Evolutionary conservation across 1,140 invertebrate genomes (phyloP), one percentile per base, ranked within the genome.

Genomic region (Lepeophtheirus salmonis): DNA sequence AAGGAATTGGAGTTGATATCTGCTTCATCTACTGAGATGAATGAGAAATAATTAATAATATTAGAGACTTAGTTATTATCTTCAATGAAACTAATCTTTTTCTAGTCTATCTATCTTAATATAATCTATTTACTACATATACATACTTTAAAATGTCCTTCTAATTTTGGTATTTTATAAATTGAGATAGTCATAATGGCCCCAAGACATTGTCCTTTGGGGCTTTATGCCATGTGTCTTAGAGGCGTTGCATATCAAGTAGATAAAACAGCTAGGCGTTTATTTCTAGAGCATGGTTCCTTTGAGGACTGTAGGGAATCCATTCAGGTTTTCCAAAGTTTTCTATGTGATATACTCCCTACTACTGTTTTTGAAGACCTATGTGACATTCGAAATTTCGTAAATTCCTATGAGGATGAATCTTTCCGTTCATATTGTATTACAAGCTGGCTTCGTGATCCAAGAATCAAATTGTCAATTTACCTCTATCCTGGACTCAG

Each of bases 261-360:
- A 17, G 55, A 57, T 16, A 20, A 57, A n/a, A 25, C 22, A 3
- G 22, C 20, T 41, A 16, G 20, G 17, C 21, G 26, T 25, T 17
- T 57, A 13, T 57, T 57, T n/a, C 25, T 57, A 14, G 55, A 57
- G 16, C 55, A 57, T 20, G 55, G 55, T 12, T 24, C 26, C 22
- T 57, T 26, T 57, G 55, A 25, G 16, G 55, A 57, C 16, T 57
- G 55, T 18, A n/a, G 16, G 3, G 3, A 30, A 12, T 21, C 55
- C 55, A 57, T 57, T 25, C 14, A 14, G 26, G 16, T 14, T 3
- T 23, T 57, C 6, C 55, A 57, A 41, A 16, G 26, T 21, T 17
- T 24, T n/a, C 25, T 57, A 6, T 21, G n/a, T 1, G 26, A 17
- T 14, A 17, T n/a, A 4, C 25, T 57, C 3, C 55, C 55, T 16